phyloP scores from a whole-genome alignment of 2,888 invertebrate genomes.

The Pristionchus arcanus region DNA sequence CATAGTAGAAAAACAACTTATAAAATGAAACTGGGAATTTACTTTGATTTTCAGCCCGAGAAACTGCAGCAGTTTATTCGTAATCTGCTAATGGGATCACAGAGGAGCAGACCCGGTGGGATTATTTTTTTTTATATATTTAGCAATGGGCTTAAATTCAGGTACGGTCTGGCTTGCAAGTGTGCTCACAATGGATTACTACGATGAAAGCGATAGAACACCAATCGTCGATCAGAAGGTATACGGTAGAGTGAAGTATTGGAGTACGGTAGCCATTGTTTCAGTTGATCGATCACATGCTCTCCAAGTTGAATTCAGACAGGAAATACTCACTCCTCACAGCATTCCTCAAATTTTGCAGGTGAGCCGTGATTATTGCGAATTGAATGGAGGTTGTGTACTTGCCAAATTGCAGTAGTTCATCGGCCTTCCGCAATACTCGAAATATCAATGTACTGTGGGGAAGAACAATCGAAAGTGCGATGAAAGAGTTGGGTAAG shows the following conservation, averaged over 20 bases:
- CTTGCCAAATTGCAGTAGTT: neutral
- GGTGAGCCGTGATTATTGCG: slow-evolving; percentile 19
- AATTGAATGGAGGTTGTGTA: neutral
- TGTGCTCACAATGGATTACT: slow-evolving; percentile 43
- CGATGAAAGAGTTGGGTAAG: slow-evolving; percentile 43
- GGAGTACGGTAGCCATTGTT: neutral
- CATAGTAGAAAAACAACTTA: neutral
- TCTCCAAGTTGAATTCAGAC: slow-evolving; percentile 34
- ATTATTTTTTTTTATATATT: neutral
- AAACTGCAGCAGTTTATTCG: slow-evolving; percentile 38
- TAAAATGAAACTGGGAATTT: too few species aligned
- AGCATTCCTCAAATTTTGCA: slow-evolving; percentile 50
- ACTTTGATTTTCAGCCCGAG: slow-evolving; percentile 40
- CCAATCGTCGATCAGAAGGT: slow-evolving; percentile 24
- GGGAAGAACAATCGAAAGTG: slow-evolving; percentile 50
- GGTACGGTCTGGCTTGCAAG: slow-evolving; percentile 8
- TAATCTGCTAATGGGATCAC: slow-evolving; percentile 11
- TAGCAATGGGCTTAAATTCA: neutral
- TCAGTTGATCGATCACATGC: slow-evolving; percentile 39
- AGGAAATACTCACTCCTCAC: slow-evolving; percentile 34
- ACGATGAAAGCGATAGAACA: neutral
- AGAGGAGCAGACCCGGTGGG: slow-evolving; percentile 44
- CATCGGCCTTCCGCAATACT: neutral
- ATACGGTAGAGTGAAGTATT: neutral
- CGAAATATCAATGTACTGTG: slow-evolving; percentile 45